Evolutionary conservation across 2,888 invertebrate genomes (phyloP).

Genomic region (Chrysina gloriosa): DNA sequence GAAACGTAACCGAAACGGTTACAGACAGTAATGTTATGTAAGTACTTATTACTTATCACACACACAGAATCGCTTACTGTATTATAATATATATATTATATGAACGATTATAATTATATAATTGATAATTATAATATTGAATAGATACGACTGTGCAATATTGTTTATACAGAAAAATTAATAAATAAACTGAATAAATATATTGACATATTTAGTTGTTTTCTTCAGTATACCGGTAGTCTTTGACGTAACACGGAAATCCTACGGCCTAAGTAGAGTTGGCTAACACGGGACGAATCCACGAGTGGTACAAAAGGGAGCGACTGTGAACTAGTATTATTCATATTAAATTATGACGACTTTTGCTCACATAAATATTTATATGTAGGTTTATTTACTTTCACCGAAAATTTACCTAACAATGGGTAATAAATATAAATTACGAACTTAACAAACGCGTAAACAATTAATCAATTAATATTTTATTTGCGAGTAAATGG

Average conservation of each 20-base stretch:
- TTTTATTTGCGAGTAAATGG: no score
- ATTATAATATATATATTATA: no score
- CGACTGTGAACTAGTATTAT: no score
- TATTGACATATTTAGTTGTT: slow-evolving; percentile 45
- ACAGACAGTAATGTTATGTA: slow-evolving; percentile 54
- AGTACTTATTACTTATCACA: no score
- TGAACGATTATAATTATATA: slow-evolving; percentile 44
- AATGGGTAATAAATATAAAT: no score
- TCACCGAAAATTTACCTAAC: background rate
- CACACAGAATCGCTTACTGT: slow-evolving; percentile 60
- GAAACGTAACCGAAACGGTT: slow-evolving; percentile 39
- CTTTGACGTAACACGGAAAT: background rate
- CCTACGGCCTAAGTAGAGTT: background rate
- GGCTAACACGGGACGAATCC: no score
- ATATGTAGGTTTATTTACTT: no score
- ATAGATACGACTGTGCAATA: slow-evolving; percentile 60
- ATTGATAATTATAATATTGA: slow-evolving; percentile 37
- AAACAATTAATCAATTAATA: no score
- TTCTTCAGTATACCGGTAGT: background rate
- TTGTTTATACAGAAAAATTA: slow-evolving; percentile 62
- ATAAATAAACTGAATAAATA: slow-evolving; percentile 49
- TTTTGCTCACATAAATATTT: no score
- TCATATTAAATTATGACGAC: no score
- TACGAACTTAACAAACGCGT: no score
- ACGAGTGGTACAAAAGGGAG: no score